Conservation (phyloP, 1,140 invertebrate genomes). For the Drosophila melanica region DNA sequence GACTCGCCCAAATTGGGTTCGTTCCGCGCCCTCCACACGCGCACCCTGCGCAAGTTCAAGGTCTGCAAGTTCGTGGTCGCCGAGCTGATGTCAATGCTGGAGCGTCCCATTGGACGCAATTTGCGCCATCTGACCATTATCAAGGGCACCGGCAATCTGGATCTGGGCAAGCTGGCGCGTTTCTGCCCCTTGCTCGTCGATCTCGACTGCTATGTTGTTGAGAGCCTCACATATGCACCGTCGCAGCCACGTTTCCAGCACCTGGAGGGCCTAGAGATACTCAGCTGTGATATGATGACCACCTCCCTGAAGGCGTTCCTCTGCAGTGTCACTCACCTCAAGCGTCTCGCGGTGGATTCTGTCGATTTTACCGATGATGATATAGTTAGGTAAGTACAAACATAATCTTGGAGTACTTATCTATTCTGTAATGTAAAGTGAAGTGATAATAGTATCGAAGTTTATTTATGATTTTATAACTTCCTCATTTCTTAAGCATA, state of each 20-base stretch:
- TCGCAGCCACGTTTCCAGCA: conserved; percentile 86
- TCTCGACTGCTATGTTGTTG: conserved; percentile 87
- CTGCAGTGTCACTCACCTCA: conserved; percentile 86
- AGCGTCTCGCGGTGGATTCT: conserved; percentile 86
- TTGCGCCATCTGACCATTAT: conserved; percentile 87
- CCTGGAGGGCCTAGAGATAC: conserved; percentile 87
- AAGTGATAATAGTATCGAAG: no score
- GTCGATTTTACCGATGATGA: conserved; percentile 85
- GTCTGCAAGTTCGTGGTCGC: conserved; percentile 86
- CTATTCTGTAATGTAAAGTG: neutral
- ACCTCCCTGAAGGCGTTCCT: conserved; percentile 86
- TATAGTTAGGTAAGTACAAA: conserved; percentile 85
- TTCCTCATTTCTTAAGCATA: conserved; percentile 75
- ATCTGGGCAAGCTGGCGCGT: conserved; percentile 86
- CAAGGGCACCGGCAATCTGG: conserved; percentile 85
- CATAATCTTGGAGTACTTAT: no score
- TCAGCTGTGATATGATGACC: conserved; percentile 86
- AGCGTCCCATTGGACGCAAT: conserved; percentile 85
- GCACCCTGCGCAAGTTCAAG: conserved; percentile 85
- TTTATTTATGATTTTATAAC: neutral
- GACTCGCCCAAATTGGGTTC: conserved; percentile 86
- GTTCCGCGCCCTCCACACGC: conserved; percentile 84
- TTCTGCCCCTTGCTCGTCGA: conserved; percentile 86
- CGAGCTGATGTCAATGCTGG: conserved; percentile 86
- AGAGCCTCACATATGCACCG: conserved; percentile 85